Base-by-base conservation (phyloP, 1,140 invertebrate genomes). In the Scaptomyza montana region DNA sequence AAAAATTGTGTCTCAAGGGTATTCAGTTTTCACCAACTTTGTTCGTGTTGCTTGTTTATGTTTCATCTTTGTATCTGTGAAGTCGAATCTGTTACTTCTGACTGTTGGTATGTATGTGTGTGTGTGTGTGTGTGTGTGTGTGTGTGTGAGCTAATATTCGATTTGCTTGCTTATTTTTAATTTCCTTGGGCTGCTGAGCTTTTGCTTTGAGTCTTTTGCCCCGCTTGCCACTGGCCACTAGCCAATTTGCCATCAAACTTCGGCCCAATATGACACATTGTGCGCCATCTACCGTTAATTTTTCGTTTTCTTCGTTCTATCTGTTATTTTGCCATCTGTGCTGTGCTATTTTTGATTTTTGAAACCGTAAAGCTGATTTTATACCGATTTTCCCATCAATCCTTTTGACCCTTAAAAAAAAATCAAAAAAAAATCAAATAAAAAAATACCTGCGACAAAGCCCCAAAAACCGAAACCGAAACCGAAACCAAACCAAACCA, bases 161-260 rank as follows among this genome's bases (percentile, higher is more conserved):
- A 89, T 84, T 89, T 87, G 79, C 74, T 87, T 84, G 84, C 78
- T 74, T 82, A 66, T 70, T 87, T 87, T 87, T 89, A 89, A 87
- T 87, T 89, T 87, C 84, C 74, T 80, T 74, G 19, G 49, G 21
- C 28, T 47, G 41, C 57, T 68, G 36, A 54, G 61, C 13, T 39
- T 39, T 39, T 13, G 61, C 13, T 39, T 21, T 39, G 53, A 21
- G 36, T 43, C 13, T 47, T 56, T 55, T n/a, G 39, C 28, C 50
- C 66, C 30, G 1, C 30, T 6, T 4, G 25, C 13, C 25, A 33
- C 41, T 33, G 19, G 47, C 21, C n/a, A 25, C 55, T 49, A 21
- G 47, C 21, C n/a, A 25, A 41, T 49, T 12, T 54, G 55, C 9
- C 55, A 33, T 3, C 43, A 13, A 57, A 30, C 54, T 50, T 33